Evolutionary conservation across 37 sponge, comb jelly and placozoan genomes (phyloP), one percentile per base, ranked within the genome.

Genomic region (Dysidea cf. avara): DNA sequence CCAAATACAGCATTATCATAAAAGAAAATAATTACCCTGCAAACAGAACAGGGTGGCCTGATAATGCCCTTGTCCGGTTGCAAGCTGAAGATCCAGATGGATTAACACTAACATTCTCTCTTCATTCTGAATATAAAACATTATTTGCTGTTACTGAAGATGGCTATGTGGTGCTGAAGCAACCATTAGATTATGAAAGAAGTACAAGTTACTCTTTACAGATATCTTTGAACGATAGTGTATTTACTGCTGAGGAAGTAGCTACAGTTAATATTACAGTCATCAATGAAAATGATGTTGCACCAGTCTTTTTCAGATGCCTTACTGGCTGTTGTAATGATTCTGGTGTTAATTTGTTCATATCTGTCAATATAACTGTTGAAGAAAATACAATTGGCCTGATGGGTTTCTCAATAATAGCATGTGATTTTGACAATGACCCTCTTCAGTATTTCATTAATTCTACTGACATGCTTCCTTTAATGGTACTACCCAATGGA

Each of bases 111-210:
- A 56, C 26, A 35, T 86, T 64, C 67, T 74, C 34, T 2, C 74
- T 62, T 56, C 56, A 36, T 54, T 48, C 71, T 34, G 78, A 72
- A 24, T 29, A 3, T 2, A 39, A 65, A 14, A 7, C 51, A 30
- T 9, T 61, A 13, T 66, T 86, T 21, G 30, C 39, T 35, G 55
- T 86, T 4, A 69, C 73, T 51, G 36, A 72, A 22, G n/a, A 3
- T 61, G 86, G 86, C 2, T 72, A 74, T 52, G 53, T 86, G 13
- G 68, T 67, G 30, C 25, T 86, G 1, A 74, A 16, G 2, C 58
- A 38, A 0, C 68, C 86, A 26, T 63, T 86, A 18, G 80, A 86
- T 33, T 86, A 52, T 78, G 86, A 86, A 26, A 26, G 13, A 1
- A 56, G 51, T 31, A 24, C 48, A 17, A 36, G 53, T n/a, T 68